phyloP scores from a whole-genome alignment of 2,113 vertebrate genomes.

The Dromas ardeola region DNA sequence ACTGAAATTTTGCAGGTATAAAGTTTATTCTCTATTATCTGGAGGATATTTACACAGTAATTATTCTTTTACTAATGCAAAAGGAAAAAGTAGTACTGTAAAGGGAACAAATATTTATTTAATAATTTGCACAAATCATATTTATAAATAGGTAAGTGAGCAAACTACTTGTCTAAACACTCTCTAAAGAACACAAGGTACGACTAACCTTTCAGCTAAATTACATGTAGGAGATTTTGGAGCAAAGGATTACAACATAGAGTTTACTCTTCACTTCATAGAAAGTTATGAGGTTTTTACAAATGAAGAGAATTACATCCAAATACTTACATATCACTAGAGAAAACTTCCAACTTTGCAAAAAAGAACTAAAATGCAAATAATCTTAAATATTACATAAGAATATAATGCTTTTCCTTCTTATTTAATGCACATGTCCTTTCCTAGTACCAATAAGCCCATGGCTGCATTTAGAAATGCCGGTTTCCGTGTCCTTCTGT shows the following conservation, averaged over 20 bases:
- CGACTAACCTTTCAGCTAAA: not conserved
- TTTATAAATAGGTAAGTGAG: constrained; percentile 32
- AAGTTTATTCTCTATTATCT: constrained; percentile 54
- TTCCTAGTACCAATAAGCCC: not conserved
- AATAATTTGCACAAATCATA: not conserved
- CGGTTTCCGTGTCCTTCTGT: accelerated
- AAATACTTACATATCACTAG: not conserved
- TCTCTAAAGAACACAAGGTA: not conserved
- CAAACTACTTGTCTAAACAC: constrained; percentile 50
- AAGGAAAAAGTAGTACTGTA: constrained; percentile 3
- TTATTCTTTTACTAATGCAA: constrained; percentile 44
- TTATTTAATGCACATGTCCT: not conserved
- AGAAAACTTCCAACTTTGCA: not conserved
- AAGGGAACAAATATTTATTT: constrained; percentile 8
- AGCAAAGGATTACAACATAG: not conserved
- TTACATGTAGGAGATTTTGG: not conserved
- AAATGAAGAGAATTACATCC: not conserved
- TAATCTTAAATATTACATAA: not conserved
- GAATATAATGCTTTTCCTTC: not conserved
- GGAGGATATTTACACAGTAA: constrained; percentile 54
- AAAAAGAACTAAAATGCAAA: not conserved
- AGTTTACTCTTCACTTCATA: not conserved
- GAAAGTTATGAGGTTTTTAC: not conserved
- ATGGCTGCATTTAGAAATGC: not conserved
- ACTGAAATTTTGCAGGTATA: constrained; percentile 31